Evolutionary conservation across 2,888 invertebrate species (phyloP).

Genomic region (Smittia aterrima): DNA sequence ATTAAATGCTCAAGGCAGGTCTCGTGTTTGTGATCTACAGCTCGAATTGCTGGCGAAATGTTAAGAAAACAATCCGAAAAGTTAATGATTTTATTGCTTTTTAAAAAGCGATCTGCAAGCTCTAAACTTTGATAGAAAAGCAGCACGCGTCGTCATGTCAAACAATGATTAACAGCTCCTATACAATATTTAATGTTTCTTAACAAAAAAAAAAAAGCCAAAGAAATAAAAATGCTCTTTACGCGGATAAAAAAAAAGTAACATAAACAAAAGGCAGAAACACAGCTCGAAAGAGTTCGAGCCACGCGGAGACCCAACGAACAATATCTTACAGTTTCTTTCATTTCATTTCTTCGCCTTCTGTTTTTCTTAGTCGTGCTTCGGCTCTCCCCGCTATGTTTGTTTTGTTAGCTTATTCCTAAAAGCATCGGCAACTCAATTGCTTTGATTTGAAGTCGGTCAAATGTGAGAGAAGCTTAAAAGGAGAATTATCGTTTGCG

Average conservation of each 20-base stretch:
- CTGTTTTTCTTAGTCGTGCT: slow-evolving; percentile 27
- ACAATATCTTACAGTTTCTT: slow-evolving; percentile 16
- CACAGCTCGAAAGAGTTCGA: slow-evolving; percentile 1
- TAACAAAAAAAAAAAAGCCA: slow-evolving; percentile 16
- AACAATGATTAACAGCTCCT: slow-evolving; percentile 40
- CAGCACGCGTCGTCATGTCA: slow-evolving; percentile 41
- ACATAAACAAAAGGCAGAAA: slow-evolving; percentile 27
- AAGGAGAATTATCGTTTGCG: too few species aligned
- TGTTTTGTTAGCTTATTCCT: too few species aligned
- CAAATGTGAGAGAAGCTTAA: background rate
- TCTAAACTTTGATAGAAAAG: background rate
- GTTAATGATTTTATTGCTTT: slow-evolving; percentile 22
- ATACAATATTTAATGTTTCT: slow-evolving; percentile 26
- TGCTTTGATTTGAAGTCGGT: slow-evolving; percentile 7
- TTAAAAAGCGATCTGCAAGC: background rate
- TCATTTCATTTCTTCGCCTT: slow-evolving; percentile 25
- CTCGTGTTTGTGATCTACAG: background rate
- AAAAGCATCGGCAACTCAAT: background rate
- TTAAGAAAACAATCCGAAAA: slow-evolving; percentile 1
- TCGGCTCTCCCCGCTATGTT: slow-evolving; percentile 2
- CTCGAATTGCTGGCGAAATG: background rate
- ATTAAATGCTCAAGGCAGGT: background rate
- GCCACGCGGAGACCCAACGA: slow-evolving; percentile 1
- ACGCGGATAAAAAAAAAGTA: slow-evolving; percentile 16
- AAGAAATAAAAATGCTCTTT: slow-evolving; percentile 36